Base-by-base conservation (phyloP, 2,113 vertebrate species). In the Heterochromis multidens region DNA sequence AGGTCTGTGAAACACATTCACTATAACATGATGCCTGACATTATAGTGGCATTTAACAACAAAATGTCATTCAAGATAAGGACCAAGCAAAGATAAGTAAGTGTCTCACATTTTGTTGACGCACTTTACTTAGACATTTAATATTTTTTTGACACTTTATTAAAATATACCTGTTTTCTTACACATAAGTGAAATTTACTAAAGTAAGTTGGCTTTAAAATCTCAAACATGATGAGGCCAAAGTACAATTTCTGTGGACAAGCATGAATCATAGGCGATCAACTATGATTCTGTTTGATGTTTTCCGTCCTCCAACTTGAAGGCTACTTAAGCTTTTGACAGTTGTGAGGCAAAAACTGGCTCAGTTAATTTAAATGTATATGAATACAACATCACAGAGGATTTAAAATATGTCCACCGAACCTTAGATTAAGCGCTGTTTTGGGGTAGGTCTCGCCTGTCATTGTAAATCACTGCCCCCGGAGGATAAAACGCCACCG, bases 391-490 rank as follows among this genome's bases (percentile, higher is more conserved):
- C 23, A 83, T 80, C 19, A 49, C 5, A 37, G 1, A 29, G 1
- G 21, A 33, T 56, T 27, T 31, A 17, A 29, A 40, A 19, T 17
- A 5, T 7, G 23, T 9, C 25, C 3, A 1, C 21, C 6, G 3
- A 56, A 14, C n/a, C n/a, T 57, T 1, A 23, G 23, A 57, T 59
- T 92, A 96, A 6, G 97, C 95, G 91, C 93, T 94, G 90, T 96
- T 96, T 2, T 97, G 97, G 43, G 97, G 95, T 65, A 96, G 80
- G 56, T 99, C 97, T 0, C 95, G 95, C 85, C 91, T 95, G 11
- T 95, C 96, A 90, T 96, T 97, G 90, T 97, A 96, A 67, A 97
- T 89, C 19, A 97, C 98, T 52, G 95, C 96, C 2, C 98, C 98
- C 0, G 98, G 98, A 0, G 97, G 97, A 70, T 97, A 98, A 83